Evolutionary conservation across 1,140 invertebrate genomes (phyloP), one percentile per base, ranked within the genome.

Genomic region (Andrena cerasifolii): DNA sequence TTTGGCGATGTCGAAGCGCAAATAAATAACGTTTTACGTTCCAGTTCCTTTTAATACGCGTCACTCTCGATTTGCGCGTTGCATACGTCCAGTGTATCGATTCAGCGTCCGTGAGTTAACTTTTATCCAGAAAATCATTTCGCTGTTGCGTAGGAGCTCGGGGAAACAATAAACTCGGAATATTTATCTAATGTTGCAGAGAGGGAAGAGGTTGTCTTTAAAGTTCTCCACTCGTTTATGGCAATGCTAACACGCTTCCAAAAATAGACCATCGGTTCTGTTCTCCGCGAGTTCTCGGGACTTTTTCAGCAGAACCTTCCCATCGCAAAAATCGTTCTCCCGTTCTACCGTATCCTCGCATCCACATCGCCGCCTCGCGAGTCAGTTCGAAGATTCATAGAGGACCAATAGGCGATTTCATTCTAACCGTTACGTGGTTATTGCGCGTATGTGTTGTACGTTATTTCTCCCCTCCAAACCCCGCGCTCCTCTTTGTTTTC

Each of bases 201-300:
- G 51, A 28, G 21, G 36, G 10, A 40, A 40, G 3, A 40, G 36
- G 36, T 40, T 47, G 26, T 12, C 16, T 53, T 63, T 7, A 14
- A 73, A 40, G 16, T 36, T n/a, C 24, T 6, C n/a, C 16, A 14
- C 24, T 63, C 31, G 18, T 73, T 36, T 49, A 40, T 51, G 21
- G 47, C 24, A 36, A 12, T 62, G 18, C 10, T 14, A 49, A 33
- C 40, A 24, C 7, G 24, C 7, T 49, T 26, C 33, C 45, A 73
- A 63, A 51, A 63, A 73, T 73, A 73, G 12, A 14, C 28, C 43
- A 4, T 49, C 28, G 14, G 54, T 16, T n/a, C 53, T 21, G 40
- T 72, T 53, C 14, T 16, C 24, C 10, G 3, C 24, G 21, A 14
- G 45, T 49, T 36, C 28, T n/a, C 14, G 2, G 14, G 18, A 36